A percentile compares a stretch with the other conserved stretches of the same genome.
Evolutionary conservation across 2,888 invertebrate species (phyloP).

Genomic region (Laspeyria flexula): DNA sequence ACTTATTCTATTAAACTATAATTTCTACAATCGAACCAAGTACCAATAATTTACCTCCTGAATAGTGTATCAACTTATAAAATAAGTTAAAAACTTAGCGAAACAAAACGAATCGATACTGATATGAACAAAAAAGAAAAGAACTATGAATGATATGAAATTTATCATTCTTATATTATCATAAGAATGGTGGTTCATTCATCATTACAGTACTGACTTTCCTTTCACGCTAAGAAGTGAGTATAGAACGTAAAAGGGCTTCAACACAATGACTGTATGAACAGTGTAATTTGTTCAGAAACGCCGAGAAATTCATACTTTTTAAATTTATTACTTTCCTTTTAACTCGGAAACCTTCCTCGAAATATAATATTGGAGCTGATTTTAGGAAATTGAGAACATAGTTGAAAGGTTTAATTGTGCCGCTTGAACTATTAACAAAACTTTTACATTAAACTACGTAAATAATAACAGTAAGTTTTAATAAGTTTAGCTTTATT

Average conservation of each 20-base stretch:
- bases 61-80: no score
- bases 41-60: slow-evolving; percentile 33
- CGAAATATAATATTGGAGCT: slow-evolving; percentile 35
- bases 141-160: slow-evolving; percentile 51
- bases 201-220: slow-evolving; percentile 70
- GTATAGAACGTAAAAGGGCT: slow-evolving; percentile 52
- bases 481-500: slow-evolving; percentile 16
- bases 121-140: slow-evolving; percentile 37
- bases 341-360: slow-evolving; percentile 32
- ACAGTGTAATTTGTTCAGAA: slow-evolving; percentile 68
- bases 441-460: slow-evolving; percentile 28
- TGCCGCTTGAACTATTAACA: slow-evolving; percentile 19
- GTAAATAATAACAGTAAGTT: slow-evolving; percentile 8
- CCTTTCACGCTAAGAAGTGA: slow-evolving; percentile 60
- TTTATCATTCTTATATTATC: slow-evolving; percentile 69
- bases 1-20: no score
- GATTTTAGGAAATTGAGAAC: slow-evolving; percentile 13
- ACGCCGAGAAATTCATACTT: slow-evolving; percentile 57
- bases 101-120: slow-evolving; percentile 29
- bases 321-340: slow-evolving; percentile 61
- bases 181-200: slow-evolving; percentile 71
- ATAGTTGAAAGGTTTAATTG: slow-evolving; percentile 28
- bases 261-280: slow-evolving; percentile 46
- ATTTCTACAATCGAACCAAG: slow-evolving; percentile 28
- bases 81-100: no score